phyloP scores from a whole-genome alignment of 1,140 invertebrate species.

The Aricia agestis region DNA sequence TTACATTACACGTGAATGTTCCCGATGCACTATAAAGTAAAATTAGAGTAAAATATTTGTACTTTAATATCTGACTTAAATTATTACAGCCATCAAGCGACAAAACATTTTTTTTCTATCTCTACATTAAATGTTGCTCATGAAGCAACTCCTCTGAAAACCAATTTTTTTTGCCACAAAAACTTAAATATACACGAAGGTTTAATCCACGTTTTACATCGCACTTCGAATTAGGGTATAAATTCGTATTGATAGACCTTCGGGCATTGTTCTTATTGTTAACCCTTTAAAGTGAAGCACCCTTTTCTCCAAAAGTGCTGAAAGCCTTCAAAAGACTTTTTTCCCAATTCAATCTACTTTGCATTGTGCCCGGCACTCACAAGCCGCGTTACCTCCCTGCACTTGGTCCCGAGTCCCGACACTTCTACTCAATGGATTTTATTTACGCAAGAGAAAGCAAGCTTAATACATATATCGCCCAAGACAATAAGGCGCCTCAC shows the following conservation, averaged over 20 bases:
- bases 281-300: constrained; percentile 52
- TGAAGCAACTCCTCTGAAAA: not conserved
- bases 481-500: constrained; percentile 70
- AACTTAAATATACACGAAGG: not conserved
- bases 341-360: constrained; percentile 75
- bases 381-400: constrained; percentile 67
- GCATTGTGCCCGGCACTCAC: constrained; percentile 68
- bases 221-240: constrained; percentile 14
- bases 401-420: constrained; percentile 54
- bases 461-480: constrained; percentile 70
- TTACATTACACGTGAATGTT: too few relatives aligned
- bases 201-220: constrained; percentile 4
- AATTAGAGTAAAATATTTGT: too few relatives aligned
- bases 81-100: too few relatives aligned
- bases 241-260: constrained; percentile 24
- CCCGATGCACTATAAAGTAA: too few relatives aligned
- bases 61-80: too few relatives aligned
- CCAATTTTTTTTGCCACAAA: not conserved
- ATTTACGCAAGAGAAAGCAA: constrained; percentile 74
- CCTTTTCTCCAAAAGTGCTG: constrained; percentile 51
- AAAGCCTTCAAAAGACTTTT: constrained; percentile 65
- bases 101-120: too few relatives aligned
- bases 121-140: too few relatives aligned
- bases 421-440: constrained; percentile 70
- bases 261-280: constrained; percentile 54